Base-by-base conservation (phyloP, 1,140 invertebrate genomes). In the Drepana arcuata region DNA sequence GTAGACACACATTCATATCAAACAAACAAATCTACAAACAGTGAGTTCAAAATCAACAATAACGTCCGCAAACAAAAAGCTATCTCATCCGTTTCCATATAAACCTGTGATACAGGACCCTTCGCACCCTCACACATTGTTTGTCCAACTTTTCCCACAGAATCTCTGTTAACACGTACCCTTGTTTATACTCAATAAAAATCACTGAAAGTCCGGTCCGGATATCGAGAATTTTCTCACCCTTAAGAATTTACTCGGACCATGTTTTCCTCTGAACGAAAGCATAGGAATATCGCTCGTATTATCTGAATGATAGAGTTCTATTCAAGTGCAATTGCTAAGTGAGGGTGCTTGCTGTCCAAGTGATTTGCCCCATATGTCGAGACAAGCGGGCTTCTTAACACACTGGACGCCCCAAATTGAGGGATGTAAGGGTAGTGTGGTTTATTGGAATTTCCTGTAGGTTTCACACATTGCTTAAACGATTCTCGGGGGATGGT, bases 361-460 rank as follows among this genome's bases (percentile, higher is more conserved):
- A 54, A 48, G 52, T 46, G 52, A 78, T 73, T 73, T 59, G 40
- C 41, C 48, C 63, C 71, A 75, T 73, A 75, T 73, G 73, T 73
- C 52, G 59, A 51, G 56, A 74, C 66, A 69, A 78, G 69, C 66
- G 66, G 63, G 48, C 63, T 70, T 63, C 70, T 72, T 73, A 72
- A 75, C 57, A 40, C 45, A 35, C 67, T 72, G 69, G 68, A 70
- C 69, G 71, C 68, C 73, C 67, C 44, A 75, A 69, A 75, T 55
- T 60, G 59, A 63, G 67, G 59, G 57, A 55, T 49, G 39, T 52
- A 36, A 59, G 60, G 70, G 70, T 63, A 49, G 53, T 53, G 34
- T 35, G 47, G 45, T 66, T 73, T 73, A 74, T 73, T 71, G 68
- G 61, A 69, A 78, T 71, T 74, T 74, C 66, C 65, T 64, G 50